Conservation (phyloP, 2,113 vertebrate genomes). For the Procavia capensis region DNA sequence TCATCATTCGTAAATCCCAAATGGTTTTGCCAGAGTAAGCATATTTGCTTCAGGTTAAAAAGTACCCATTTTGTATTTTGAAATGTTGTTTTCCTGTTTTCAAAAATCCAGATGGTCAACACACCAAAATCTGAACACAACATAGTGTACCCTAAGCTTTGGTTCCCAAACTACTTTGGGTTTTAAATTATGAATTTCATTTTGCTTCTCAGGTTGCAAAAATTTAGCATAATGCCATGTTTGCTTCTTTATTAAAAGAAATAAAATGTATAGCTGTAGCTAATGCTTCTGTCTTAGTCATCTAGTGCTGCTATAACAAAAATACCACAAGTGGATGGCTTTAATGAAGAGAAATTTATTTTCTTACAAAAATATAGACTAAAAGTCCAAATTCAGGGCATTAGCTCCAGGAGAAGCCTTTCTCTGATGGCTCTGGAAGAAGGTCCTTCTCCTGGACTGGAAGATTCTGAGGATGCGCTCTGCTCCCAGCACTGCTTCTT, state of each 20-base stretch:
- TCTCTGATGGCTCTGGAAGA: too few species aligned
- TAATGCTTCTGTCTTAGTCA: neutral
- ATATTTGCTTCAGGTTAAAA: constrained; percentile 72
- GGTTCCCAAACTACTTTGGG: constrained; percentile 47
- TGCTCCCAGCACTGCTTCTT: too few species aligned
- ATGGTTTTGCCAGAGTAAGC: constrained; percentile 73
- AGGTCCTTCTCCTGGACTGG: too few species aligned
- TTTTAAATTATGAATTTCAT: constrained; percentile 66
- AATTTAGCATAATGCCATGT: constrained; percentile 34
- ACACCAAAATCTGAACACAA: constrained; percentile 73
- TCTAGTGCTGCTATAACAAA: too few species aligned
- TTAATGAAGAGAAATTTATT: too few species aligned
- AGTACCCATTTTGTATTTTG: constrained; percentile 69
- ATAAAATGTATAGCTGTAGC: constrained; percentile 21
- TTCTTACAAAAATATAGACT: too few species aligned
- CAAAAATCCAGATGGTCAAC: constrained; percentile 63
- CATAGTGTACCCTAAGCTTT: constrained; percentile 37
- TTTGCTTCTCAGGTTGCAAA: constrained; percentile 48
- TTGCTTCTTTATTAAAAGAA: constrained; percentile 45
- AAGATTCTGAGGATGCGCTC: too few species aligned
- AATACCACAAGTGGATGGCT: too few species aligned
- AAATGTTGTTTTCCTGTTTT: constrained; percentile 68
- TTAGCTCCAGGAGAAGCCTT: too few species aligned
- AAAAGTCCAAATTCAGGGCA: too few species aligned
- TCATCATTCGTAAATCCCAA: constrained; percentile 79